Evolutionary conservation across 2,888 invertebrate species (phyloP).

Genomic region (Pelosia muscerda): DNA sequence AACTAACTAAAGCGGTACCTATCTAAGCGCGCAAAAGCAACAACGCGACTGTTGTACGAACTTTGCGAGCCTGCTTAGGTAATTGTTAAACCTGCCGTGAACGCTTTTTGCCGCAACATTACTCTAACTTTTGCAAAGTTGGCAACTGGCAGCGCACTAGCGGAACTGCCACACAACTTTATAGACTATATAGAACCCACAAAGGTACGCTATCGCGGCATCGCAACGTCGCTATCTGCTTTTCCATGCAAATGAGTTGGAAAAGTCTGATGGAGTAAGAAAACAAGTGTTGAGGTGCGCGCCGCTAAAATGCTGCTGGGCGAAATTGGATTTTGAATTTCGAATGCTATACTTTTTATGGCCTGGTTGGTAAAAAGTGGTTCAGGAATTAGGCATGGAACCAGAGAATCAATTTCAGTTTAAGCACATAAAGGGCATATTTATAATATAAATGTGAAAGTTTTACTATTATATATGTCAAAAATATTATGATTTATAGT

Average conservation of each 20-base stretch:
- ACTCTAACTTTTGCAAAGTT: constrained; percentile 81
- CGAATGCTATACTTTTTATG: background rate
- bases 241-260: constrained; percentile 86
- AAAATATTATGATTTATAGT: too few species aligned
- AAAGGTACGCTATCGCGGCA: constrained; percentile 83
- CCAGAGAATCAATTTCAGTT: too few species aligned
- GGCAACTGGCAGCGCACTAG: constrained; percentile 73
- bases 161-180: constrained; percentile 69
- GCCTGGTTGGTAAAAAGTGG: background rate
- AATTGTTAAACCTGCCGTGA: constrained; percentile 85
- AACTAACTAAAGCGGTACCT: constrained; percentile 21
- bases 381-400: background rate
- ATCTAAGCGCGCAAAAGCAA: constrained; percentile 60
- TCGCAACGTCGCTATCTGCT: constrained; percentile 83
- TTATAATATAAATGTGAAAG: too few species aligned
- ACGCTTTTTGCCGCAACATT: constrained; percentile 84
- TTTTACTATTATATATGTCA: too few species aligned
- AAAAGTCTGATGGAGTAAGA: constrained; percentile 83
- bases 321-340: constrained; percentile 10
- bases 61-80: constrained; percentile 80
- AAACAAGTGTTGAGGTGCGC: constrained; percentile 66
- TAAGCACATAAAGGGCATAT: too few species aligned
- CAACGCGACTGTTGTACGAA: constrained; percentile 65
- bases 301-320: constrained; percentile 60
- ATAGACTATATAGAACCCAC: constrained; percentile 82